These are phyloP conservation scores for Oncorhynchus clarkii DNA, from an alignment of 2,113 vertebrate species.

Conservation along the genomic window DNA sequence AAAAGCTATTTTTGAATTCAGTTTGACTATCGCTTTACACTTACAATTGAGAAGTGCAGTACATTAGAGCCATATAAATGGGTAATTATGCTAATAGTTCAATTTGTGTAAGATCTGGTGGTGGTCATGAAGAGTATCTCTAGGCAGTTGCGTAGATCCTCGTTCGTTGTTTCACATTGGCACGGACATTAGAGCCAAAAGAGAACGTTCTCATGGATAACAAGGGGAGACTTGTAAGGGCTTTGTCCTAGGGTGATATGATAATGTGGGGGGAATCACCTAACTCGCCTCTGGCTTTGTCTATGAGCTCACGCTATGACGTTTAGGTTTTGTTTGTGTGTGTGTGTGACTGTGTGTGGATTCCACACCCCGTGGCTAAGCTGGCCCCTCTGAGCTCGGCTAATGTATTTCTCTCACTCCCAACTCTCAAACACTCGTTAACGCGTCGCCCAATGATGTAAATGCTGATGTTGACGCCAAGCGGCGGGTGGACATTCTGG, in stretches of 20 bases:
- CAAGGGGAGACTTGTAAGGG: slow-evolving; percentile 40
- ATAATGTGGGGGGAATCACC: slow-evolving; percentile 8
- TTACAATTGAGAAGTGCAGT: slow-evolving; percentile 66
- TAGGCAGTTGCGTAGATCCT: slow-evolving; percentile 21
- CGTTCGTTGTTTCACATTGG: background rate
- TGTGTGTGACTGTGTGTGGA: background rate
- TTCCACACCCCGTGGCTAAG: slow-evolving; percentile 32
- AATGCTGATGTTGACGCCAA: slow-evolving; percentile 39
- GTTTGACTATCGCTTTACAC: slow-evolving; percentile 65
- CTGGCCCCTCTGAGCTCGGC: slow-evolving; percentile 16
- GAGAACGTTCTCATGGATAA: slow-evolving; percentile 44
- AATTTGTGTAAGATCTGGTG: slow-evolving; percentile 55
- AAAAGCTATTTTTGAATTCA: slow-evolving; percentile 65
- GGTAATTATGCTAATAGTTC: slow-evolving; percentile 72
- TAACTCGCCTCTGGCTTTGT: background rate
- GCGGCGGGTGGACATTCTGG: background rate
- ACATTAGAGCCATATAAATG: slow-evolving; percentile 66
- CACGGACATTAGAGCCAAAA: background rate
- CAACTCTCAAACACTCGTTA: slow-evolving; percentile 39
- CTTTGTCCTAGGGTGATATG: slow-evolving; percentile 45
- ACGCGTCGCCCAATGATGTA: slow-evolving; percentile 38
- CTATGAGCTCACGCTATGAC: slow-evolving; percentile 32
- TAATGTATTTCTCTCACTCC: slow-evolving; percentile 25
- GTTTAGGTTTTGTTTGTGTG: slow-evolving; percentile 9
- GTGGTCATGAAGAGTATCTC: slow-evolving; percentile 62